Base-by-base conservation (phyloP, 2,113 vertebrate species). In the Colossoma macropomum region DNA sequence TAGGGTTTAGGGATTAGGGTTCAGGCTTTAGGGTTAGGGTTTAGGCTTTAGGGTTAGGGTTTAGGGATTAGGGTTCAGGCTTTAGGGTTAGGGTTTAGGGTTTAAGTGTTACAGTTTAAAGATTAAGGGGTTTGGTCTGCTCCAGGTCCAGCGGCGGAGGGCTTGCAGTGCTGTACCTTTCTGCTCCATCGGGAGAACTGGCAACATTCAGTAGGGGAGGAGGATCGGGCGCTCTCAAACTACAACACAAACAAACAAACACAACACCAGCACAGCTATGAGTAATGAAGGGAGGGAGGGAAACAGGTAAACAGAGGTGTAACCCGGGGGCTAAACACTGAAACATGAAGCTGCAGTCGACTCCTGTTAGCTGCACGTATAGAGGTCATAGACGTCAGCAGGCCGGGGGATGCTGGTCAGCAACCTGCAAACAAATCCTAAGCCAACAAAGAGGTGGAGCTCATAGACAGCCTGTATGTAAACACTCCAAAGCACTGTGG, bases 191-290 rank as follows among this genome's bases (percentile, higher is more conserved):
- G 97, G 90, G 97, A 94, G 94, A 98, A 96, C 95, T 95, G 96
- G 94, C 98, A 99, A 96, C 98, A 99, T 93, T 98, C 96, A 93
- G 95, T 94, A 88, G 96, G 97, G 94, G 97, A 98, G 90, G 96
- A 94, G 90, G 97, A 96, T 92, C 95, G 96, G 91, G 93, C 94
- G 94, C 94, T 96, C 91, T 96, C 94, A 94, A 97, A 98, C 98
- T 99, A 96, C 92, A 95, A 94, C 91, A 93, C 90, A 89, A 90
- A 91, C 92, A 89, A 76, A 86, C 74, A 87, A 83, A 89, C 38
- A 62, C 21, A 86, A 27, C 56, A 59, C 15, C 41, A 56, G 0
- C 50, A 54, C 54, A 28, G 92, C 28, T 70, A 78, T 12, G 87
- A 62, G 30, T 38, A 23, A 80, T 50, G 21, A 30, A 27, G 75